These are phyloP conservation scores for Rhegmatorhina hoffmannsi DNA, from an alignment of 2,113 vertebrate species.

Conservation along the genomic window DNA sequence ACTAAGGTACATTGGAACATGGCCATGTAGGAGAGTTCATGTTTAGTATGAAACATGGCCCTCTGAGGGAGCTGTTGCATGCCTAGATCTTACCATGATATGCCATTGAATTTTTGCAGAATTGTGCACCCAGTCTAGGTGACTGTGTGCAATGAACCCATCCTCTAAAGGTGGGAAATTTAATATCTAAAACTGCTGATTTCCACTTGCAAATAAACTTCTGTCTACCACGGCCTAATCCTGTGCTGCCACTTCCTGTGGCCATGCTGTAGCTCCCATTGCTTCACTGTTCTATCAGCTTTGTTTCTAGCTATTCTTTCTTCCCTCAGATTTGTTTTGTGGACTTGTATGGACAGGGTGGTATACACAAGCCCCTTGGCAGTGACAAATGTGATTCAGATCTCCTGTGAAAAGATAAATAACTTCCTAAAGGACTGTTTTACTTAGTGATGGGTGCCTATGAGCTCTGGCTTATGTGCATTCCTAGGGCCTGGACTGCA, in stretches of 20 bases:
- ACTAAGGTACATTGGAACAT: neutral
- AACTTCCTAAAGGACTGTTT: neutral
- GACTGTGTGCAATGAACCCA: rapidly evolving
- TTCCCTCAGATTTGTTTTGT: neutral
- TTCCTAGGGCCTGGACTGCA: neutral
- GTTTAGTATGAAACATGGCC: rapidly evolving
- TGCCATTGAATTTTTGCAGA: neutral
- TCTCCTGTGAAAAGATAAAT: neutral
- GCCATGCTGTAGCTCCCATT: neutral
- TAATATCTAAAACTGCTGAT: neutral
- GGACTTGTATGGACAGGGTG: neutral
- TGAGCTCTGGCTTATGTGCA: rapidly evolving
- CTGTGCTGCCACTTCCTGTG: neutral
- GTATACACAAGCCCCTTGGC: neutral
- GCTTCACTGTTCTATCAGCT: neutral
- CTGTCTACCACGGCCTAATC: neutral
- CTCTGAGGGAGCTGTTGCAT: neutral
- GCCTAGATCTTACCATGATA: neutral
- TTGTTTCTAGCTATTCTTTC: neutral
- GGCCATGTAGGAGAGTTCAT: neutral
- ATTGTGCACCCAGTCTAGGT: neutral
- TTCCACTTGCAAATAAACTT: neutral
- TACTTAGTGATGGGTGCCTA: rapidly evolving
- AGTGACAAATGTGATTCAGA: neutral
- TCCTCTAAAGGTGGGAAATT: neutral